Base-by-base conservation (phyloP, 2,888 invertebrate species). In the Heliconius erato region DNA sequence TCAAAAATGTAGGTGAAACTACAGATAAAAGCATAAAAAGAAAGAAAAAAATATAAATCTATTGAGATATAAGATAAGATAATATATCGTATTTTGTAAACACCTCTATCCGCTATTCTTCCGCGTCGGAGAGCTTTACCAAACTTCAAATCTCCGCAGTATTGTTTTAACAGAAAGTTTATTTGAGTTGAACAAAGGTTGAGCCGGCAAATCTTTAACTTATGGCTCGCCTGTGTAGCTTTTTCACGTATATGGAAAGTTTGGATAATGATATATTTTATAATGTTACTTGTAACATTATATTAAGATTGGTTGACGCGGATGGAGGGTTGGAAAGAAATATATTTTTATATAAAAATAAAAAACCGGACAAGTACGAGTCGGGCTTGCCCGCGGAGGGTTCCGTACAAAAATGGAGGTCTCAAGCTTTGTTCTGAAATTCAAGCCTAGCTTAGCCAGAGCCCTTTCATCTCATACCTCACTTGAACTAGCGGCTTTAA, bases 111-210 rank as follows among this genome's bases (percentile, higher is more conserved):
- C 71, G 44, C 63, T 40, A 71, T 81, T 78, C 81, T 81, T 81
- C 77, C 63, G 77, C 74, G 79, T 72, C 49, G 78, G 79, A 84
- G 80, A 84, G 80, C 80, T 84, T 79, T 79, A 83, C 76, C 79
- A 81, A 86, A 86, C 68, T 85, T 86, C 68, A 80, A 85, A 86
- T 85, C 85, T 86, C 84, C 82, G 79, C 85, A 85, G 85, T 86
- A 86, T 86, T 86, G 86, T 86, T 86, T 86, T 85, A 86, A 84
- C 85, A 83, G 80, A 83, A 85, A 85, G 84, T 82, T 82, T 82
- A 79, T 86, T 85, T 81, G 83, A 84, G 81, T 86, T 85, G 82
- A 84, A 80, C 82, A 84, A 85, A 84, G 85, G 84, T 84, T 84
- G 83, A 84, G 83, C 74, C 82, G 82, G 85, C 78, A 81, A 84